Conservation (phyloP, 2,113 vertebrate species). For the Odocoileus virginianus region DNA sequence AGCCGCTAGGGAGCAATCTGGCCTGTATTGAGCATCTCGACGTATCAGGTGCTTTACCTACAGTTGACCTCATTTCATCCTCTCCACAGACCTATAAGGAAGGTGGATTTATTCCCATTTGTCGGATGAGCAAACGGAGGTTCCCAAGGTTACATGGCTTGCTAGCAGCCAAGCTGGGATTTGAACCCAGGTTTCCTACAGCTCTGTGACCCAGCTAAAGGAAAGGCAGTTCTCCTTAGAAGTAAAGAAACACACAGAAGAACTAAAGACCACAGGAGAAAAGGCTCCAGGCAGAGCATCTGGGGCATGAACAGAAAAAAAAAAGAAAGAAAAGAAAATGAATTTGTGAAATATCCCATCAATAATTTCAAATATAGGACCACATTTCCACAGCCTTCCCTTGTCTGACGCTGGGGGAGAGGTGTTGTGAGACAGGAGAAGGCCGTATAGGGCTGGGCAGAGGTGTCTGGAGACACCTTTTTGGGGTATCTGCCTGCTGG, state of each 20-base stretch:
- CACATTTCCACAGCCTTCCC: neutral
- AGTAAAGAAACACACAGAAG: neutral
- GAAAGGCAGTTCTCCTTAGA: neutral
- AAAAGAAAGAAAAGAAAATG: fast-evolving
- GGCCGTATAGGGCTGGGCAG: neutral
- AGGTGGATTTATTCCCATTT: neutral
- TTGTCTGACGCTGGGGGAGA: neutral
- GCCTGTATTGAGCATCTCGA: neutral
- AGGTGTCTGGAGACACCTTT: constrained; percentile 42
- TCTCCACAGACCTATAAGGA: neutral
- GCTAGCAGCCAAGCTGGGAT: neutral
- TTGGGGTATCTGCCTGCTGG: neutral
- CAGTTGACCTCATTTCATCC: neutral
- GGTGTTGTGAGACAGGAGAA: neutral
- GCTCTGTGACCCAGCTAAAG: neutral
- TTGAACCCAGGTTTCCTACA: neutral
- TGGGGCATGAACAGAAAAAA: neutral
- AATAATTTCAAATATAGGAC: neutral
- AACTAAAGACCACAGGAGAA: neutral
- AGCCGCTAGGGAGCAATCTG: neutral
- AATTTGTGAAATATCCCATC: neutral
- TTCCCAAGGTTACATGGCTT: neutral
- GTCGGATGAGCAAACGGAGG: neutral
- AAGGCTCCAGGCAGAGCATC: neutral
- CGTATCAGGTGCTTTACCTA: neutral